Conservation (phyloP, 2,888 invertebrate species). For the Sclerodermus sp. region DNA sequence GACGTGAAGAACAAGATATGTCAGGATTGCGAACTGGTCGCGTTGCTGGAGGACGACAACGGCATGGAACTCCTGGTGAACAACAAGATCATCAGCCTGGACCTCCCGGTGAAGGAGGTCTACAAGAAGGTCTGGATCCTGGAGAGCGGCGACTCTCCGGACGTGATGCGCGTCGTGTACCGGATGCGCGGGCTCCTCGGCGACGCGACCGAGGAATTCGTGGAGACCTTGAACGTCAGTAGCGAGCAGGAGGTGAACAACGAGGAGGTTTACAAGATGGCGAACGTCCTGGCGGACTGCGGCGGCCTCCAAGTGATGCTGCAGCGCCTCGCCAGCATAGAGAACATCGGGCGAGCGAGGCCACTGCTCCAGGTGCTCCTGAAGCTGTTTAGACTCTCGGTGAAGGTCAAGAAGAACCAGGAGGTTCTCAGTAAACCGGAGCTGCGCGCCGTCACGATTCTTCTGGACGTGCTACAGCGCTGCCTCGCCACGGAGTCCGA, state of each 20-base stretch:
- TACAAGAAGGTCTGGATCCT: conserved; percentile 75
- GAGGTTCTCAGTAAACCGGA: conserved; percentile 85
- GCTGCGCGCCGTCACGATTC: conserved; percentile 78
- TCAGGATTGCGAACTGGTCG: conserved; percentile 97
- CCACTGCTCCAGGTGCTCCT: conserved; percentile 86
- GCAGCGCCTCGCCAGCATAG: conserved; percentile 80
- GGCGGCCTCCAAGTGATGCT: conserved; percentile 81
- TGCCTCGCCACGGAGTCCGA: conserved; percentile 70
- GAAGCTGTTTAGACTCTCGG: conserved; percentile 85
- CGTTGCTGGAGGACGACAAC: conserved; percentile 95
- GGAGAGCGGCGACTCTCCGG: conserved; percentile 81
- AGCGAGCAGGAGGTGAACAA: conserved; percentile 87
- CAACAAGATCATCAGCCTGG: conserved; percentile 96
- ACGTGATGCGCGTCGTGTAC: conserved; percentile 96
- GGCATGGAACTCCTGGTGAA: conserved; percentile 97
- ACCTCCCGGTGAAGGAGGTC: conserved; percentile 94
- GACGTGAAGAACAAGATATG: conserved; percentile 99
- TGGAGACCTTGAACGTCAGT: conserved; percentile 87
- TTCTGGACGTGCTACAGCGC: conserved; percentile 82
- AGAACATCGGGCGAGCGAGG: conserved; percentile 83
- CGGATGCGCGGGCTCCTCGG: conserved; percentile 96
- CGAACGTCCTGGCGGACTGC: conserved; percentile 80
- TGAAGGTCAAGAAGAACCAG: conserved; percentile 88
- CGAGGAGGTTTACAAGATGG: conserved; percentile 91
- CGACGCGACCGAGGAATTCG: conserved; percentile 98